phyloP scores from a whole-genome alignment of 2,797 vertebrate species.

The Xiphorhynchus erythropygius region DNA sequence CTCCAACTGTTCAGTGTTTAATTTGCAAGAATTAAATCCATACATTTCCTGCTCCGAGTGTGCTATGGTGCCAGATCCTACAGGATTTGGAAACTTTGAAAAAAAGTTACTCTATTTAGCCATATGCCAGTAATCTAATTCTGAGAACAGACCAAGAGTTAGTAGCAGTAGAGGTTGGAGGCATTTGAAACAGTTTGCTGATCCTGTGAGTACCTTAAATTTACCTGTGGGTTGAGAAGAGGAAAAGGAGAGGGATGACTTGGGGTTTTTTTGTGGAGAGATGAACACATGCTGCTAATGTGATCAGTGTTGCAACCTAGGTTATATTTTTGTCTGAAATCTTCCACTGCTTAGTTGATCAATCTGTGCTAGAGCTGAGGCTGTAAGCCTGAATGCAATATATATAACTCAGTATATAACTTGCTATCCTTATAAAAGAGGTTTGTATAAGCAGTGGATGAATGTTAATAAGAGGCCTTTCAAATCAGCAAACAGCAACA shows the following conservation, averaged over 20 bases:
- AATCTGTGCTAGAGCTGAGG: background rate
- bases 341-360: background rate
- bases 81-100: background rate
- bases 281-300: background rate
- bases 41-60: background rate
- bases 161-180: background rate
- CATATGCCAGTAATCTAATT: rapidly evolving
- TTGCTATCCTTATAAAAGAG: background rate
- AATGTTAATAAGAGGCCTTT: background rate
- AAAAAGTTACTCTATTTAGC: background rate
- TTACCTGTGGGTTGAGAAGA: background rate
- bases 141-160: background rate
- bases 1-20: background rate
- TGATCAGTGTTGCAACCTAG: background rate
- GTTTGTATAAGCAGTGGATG: background rate
- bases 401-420: background rate
- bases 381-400: background rate
- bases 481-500: background rate
- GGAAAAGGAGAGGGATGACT: background rate
- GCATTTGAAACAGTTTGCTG: background rate
- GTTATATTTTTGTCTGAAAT: background rate
- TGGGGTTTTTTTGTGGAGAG: background rate
- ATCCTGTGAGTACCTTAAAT: background rate
- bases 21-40: background rate
- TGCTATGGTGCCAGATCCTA: background rate